Base-by-base conservation (phyloP, 2,113 vertebrate species). In the Chionis minor region DNA sequence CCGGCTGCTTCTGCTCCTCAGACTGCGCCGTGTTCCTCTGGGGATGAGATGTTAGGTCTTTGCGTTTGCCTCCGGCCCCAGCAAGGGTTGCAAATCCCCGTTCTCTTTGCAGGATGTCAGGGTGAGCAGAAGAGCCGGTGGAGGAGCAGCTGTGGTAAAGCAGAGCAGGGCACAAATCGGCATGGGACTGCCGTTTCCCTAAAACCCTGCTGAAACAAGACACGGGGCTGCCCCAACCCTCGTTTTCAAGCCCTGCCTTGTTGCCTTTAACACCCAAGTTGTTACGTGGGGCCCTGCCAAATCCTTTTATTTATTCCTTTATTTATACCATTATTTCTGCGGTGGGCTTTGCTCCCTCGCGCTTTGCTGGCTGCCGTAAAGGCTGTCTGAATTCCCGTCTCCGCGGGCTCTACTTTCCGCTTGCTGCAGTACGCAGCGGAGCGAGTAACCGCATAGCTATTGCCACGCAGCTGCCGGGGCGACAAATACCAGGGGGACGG, bases 401-500 rank as follows among this genome's bases (percentile, higher is more conserved):
- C 93, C 96, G 77, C 6, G 10, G 49, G 40, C 73, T 92, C 32
- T 38, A 8, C 14, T 45, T 91, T 86, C 82, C 89, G 6, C 72
- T 86, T 30, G 35, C 73, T 91, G 67, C 47, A 45, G 92, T 74
- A 86, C 91, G 92, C 66, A 80, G 40, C 10, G 42, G 73, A 71
- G 67, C 81, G 83, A 97, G 94, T 78, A 86, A 87, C 67, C 49
- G 3, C 74, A 72, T 86, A 92, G 81, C 77, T 93, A 71, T 84
- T 91, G 94, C 91, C 80, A 85, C 70, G 51, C 97, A 98, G 98
- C 98, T 98, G 97, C 94, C 96, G 63, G 23, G 4, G 97, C 32
- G 87, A 98, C 96, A 98, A 97, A 98, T 98, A 95, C 96, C 94
- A 61, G 81, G 80, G 88, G 65, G 91, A 94, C 92, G 74, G 38